Evolutionary conservation across 2,888 invertebrate genomes (phyloP).

Genomic region (Amphipoea lucens): DNA sequence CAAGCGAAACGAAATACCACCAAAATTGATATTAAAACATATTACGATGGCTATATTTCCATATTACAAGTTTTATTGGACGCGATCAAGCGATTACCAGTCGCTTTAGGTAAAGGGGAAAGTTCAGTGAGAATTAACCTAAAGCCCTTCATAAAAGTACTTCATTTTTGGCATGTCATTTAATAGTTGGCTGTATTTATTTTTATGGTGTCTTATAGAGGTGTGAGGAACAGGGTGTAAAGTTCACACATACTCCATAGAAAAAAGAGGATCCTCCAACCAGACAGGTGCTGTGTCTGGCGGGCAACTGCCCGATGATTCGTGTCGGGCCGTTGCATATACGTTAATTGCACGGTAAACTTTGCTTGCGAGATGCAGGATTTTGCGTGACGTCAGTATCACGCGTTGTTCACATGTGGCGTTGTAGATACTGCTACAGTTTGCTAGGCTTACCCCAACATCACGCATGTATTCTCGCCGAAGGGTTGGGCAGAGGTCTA

Average conservation of each 20-base stretch:
- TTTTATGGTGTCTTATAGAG: neutral
- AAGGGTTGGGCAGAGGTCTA: neutral
- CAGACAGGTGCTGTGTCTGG: too few relatives aligned
- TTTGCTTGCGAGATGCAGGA: too few relatives aligned
- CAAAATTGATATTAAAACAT: slow-evolving; percentile 24
- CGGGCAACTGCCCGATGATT: too few relatives aligned
- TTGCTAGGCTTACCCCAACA: neutral
- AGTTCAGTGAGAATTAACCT: neutral
- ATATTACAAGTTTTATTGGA: slow-evolving; percentile 50
- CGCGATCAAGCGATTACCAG: slow-evolving; percentile 16
- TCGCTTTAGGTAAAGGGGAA: neutral
- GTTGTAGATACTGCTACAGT: too few relatives aligned
- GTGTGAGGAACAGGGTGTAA: too few relatives aligned
- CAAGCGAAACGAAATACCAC: slow-evolving; percentile 6
- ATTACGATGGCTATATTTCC: slow-evolving; percentile 28
- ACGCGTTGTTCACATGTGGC: too few relatives aligned
- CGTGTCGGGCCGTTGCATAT: too few relatives aligned
- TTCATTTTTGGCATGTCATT: neutral
- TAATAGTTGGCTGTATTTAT: neutral
- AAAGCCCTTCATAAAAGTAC: neutral
- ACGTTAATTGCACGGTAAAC: too few relatives aligned
- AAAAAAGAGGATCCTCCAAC: too few relatives aligned
- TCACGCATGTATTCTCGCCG: too few relatives aligned
- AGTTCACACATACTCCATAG: too few relatives aligned
- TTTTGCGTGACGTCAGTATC: too few relatives aligned